A percentile compares a stretch with the other conserved stretches of the same genome.
Evolutionary conservation across 2,797 vertebrate species (phyloP).

Genomic region (Syngnathus acus): DNA sequence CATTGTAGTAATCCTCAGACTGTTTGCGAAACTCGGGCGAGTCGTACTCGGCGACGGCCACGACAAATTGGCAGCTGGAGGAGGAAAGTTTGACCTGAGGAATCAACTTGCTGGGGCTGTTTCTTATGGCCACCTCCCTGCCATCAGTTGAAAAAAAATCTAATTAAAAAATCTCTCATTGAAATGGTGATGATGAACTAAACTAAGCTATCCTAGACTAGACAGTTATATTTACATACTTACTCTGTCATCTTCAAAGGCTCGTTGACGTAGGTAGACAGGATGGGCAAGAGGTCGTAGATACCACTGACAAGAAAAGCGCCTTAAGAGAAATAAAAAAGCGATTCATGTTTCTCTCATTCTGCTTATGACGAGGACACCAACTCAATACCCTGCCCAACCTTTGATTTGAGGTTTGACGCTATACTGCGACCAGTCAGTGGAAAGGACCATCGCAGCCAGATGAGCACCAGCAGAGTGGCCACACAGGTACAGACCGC

Average conservation of each 20-base stretch:
- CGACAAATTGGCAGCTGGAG: slow-evolving; percentile 62
- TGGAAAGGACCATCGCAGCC: slow-evolving; percentile 83
- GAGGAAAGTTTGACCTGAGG: slow-evolving; percentile 34
- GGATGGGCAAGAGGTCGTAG: slow-evolving; percentile 83
- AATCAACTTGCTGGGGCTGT: slow-evolving; percentile 77
- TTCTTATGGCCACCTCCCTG: slow-evolving; percentile 82
- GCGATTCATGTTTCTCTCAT: background rate
- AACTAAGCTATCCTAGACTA: no score
- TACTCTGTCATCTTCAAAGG: slow-evolving; percentile 80
- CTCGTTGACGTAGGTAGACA: slow-evolving; percentile 76
- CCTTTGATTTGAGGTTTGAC: slow-evolving; percentile 81
- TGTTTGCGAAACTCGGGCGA: slow-evolving; percentile 83
- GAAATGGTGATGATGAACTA: background rate
- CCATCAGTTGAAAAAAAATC: slow-evolving; percentile 2
- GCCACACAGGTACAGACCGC: slow-evolving; percentile 86
- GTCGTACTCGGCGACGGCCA: slow-evolving; percentile 81
- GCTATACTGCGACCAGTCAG: slow-evolving; percentile 77
- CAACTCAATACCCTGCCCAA: slow-evolving; percentile 26
- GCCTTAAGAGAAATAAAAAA: slow-evolving; percentile 59
- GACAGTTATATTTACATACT: slow-evolving; percentile 15
- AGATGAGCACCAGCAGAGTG: slow-evolving; percentile 93
- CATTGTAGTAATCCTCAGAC: slow-evolving; percentile 77
- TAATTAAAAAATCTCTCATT: background rate
- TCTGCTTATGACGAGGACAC: background rate
- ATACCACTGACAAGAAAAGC: slow-evolving; percentile 86